Conservation (phyloP, 1,140 invertebrate species). For the Galendromus occidentalis region DNA sequence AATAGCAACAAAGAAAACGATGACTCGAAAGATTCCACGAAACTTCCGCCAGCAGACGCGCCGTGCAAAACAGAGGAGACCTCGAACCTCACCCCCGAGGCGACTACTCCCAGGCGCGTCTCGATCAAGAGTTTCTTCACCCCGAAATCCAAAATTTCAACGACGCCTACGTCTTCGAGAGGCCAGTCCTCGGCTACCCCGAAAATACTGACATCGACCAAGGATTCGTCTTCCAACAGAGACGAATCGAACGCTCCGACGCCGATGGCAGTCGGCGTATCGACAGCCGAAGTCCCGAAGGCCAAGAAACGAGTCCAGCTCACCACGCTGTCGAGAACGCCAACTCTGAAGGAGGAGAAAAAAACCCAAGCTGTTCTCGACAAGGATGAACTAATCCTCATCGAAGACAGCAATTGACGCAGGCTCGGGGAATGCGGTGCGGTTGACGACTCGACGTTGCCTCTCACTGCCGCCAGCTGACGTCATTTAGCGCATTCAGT, state of each 20-base stretch:
- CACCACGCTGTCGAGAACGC: constrained; percentile 3
- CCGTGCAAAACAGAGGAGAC: background rate
- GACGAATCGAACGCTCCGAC: too few species aligned
- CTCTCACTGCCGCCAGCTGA: too few species aligned
- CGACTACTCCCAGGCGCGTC: background rate
- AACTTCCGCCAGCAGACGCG: background rate
- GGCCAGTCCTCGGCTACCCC: background rate
- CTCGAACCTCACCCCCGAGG: background rate
- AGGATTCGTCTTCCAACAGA: too few species aligned
- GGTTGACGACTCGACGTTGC: too few species aligned
- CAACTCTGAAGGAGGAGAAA: background rate
- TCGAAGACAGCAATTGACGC: background rate
- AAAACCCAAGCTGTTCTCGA: background rate
- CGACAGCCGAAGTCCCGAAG: background rate
- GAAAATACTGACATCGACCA: too few species aligned
- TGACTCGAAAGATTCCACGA: background rate
- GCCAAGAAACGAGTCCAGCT: background rate
- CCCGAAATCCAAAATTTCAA: background rate
- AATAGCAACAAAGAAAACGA: background rate
- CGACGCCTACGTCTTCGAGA: background rate
- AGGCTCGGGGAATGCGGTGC: too few species aligned
- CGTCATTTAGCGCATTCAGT: too few species aligned
- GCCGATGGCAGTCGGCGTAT: too few species aligned
- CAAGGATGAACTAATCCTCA: background rate
- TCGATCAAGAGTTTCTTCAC: constrained; percentile 8